Base-by-base conservation (phyloP, 1,140 invertebrate species). In the Myzus persicae region DNA sequence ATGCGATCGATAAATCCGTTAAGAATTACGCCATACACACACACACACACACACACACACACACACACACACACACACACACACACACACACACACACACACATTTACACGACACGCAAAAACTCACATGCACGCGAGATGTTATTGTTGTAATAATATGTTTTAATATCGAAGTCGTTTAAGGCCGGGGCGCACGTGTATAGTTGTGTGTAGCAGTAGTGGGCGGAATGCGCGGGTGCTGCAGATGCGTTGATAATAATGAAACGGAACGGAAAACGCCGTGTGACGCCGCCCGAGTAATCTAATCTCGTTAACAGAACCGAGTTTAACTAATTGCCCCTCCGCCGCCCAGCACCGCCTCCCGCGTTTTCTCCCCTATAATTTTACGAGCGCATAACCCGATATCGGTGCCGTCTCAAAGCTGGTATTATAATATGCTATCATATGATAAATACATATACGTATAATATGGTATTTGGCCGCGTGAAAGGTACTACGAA, bases 101-200 rank as follows among this genome's bases (percentile, higher is more conserved):
- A 31, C 84, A 18, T 31, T 14, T 18, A 7, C 42, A 46, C 18
- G 6, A 88, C 85, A 26, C 14, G 59, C 31, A 87, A 42, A 87
- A 42, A 76, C 59, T 76, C 59, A n/a, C 59, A 67, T 14, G 18
- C 84, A 67, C 14, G 31, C 59, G 59, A 76, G 18, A 4, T 76
- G 59, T 76, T 76, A 76, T 76, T 76, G 59, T 76, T 76, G 59
- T 76, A 76, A 76, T 76, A 84, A 40, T 84, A 84, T 84, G 82
- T 87, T 44, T 87, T 87, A 87, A 87, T 87, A 44, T 44, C n/a
- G 84, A 40, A 87, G 84, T 44, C 42, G 42, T 46, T 87, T 44
- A 31, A 31, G 42, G 5, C 42, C 24, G 38, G 82, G 82, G 24
- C 38, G 82, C 24, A 84, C 82, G 82, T 84, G 82, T 82, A 22